Evolutionary conservation across 2,797 vertebrate genomes (phyloP).

Genomic region (Caiman crocodilus): DNA sequence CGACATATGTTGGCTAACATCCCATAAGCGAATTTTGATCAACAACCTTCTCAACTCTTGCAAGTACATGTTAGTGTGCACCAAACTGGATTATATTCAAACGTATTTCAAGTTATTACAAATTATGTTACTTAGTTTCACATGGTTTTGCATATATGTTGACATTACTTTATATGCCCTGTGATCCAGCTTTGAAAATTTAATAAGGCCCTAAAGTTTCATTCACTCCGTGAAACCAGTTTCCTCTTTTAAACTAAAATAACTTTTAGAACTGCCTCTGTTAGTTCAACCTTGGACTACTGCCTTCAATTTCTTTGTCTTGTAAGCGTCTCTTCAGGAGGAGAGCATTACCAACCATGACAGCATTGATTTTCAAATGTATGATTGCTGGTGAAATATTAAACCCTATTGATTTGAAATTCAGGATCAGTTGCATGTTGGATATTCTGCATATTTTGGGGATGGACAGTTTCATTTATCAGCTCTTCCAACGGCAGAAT

Average conservation of each 20-base stretch:
- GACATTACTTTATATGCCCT: neutral
- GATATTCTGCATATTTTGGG: conserved; percentile 74
- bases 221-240: fast-evolving
- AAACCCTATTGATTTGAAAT: conserved; percentile 81
- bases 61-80: fast-evolving
- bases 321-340: conserved; percentile 32
- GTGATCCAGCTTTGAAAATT: neutral
- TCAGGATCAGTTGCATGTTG: conserved; percentile 69
- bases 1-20: neutral
- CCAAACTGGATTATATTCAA: neutral
- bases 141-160: neutral
- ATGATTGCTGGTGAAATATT: conserved; percentile 80
- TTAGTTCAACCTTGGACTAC: conserved; percentile 43
- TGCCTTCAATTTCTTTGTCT: conserved; percentile 62
- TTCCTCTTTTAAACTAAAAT: neutral
- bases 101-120: neutral
- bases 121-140: fast-evolving
- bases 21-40: neutral
- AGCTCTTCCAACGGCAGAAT: conserved; percentile 63
- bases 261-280: neutral
- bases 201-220: neutral
- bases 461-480: conserved; percentile 74
- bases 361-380: conserved; percentile 80
- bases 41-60: fast-evolving
- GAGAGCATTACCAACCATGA: conserved; percentile 51